These are phyloP conservation scores for Heliangelus exortis DNA, from an alignment of 2,797 vertebrate species.

Conservation along the genomic window DNA sequence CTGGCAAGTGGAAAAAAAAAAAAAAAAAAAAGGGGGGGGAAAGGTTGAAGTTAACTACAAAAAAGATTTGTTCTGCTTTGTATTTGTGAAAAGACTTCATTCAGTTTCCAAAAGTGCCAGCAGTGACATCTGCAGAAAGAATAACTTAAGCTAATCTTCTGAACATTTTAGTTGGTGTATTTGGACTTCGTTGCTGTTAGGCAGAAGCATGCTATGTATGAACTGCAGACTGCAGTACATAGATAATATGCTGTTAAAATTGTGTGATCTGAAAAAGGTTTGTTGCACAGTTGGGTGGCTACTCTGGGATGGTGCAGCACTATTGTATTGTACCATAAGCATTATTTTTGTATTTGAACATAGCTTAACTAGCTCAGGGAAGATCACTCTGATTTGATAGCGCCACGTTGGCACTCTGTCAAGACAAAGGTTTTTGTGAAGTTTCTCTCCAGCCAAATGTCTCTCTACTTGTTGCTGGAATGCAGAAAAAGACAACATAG, in stretches of 20 bases:
- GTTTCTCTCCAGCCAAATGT: not conserved
- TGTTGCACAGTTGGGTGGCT: not conserved
- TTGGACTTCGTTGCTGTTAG: not conserved
- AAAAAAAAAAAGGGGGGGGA: not conserved
- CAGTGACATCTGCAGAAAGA: not conserved
- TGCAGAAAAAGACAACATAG: not conserved
- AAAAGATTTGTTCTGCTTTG: not conserved
- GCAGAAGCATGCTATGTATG: not conserved
- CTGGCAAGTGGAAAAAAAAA: not conserved
- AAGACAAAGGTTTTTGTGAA: not conserved
- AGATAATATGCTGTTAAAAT: not conserved
- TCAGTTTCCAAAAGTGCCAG: not conserved
- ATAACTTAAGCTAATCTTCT: not conserved
- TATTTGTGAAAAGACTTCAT: not conserved
- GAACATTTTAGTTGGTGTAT: not conserved
- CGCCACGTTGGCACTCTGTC: not conserved
- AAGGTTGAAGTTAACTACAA: not conserved
- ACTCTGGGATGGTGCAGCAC: not conserved
- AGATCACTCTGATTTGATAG: not conserved
- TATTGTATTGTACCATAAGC: not conserved
- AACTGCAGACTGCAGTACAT: not conserved
- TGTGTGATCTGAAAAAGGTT: not conserved
- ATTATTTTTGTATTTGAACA: not conserved
- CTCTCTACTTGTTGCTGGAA: not conserved
- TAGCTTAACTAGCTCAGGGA: constrained; percentile 3